Evolutionary conservation across 2,113 vertebrate genomes (phyloP).

Genomic region (Oplegnathus fasciatus): DNA sequence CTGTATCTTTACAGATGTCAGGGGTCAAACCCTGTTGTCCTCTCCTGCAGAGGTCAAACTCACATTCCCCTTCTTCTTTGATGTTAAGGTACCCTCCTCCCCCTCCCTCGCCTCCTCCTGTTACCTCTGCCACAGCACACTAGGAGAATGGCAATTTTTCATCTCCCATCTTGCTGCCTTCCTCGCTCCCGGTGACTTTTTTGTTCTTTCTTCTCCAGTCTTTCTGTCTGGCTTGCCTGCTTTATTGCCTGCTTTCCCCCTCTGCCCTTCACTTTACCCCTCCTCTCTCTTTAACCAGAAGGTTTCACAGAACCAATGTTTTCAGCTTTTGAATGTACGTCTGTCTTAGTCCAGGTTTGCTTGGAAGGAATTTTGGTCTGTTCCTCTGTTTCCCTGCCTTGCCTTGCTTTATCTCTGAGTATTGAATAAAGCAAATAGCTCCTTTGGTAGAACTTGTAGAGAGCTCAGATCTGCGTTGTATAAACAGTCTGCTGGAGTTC

Average conservation of each 20-base stretch:
- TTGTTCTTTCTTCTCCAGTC: conserved; percentile 32
- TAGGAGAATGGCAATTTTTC: conserved; percentile 62
- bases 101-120: conserved; percentile 20
- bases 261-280: conserved; percentile 12
- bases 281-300: conserved; percentile 67
- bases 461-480: conserved; percentile 23
- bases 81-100: conserved; percentile 42
- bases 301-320: conserved; percentile 44
- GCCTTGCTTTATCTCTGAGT: background rate
- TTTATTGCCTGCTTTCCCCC: conserved; percentile 42
- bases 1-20: conserved; percentile 77
- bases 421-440: conserved; percentile 10
- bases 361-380: conserved; percentile 28
- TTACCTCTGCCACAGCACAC: conserved; percentile 43
- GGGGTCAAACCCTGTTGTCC: conserved; percentile 56
- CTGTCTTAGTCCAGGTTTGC: conserved; percentile 37
- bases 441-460: conserved; percentile 18
- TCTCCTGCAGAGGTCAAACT: conserved; percentile 69
- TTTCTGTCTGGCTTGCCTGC: conserved; percentile 24
- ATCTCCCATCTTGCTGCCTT: conserved; percentile 48
- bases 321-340: conserved; percentile 39
- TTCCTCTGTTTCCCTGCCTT: background rate
- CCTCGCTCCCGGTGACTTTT: conserved; percentile 34
- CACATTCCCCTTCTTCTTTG: conserved; percentile 70
- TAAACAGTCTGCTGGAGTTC: conserved; percentile 44